Conservation (phyloP, 1,140 invertebrate genomes). For the Drosophila varians region DNA sequence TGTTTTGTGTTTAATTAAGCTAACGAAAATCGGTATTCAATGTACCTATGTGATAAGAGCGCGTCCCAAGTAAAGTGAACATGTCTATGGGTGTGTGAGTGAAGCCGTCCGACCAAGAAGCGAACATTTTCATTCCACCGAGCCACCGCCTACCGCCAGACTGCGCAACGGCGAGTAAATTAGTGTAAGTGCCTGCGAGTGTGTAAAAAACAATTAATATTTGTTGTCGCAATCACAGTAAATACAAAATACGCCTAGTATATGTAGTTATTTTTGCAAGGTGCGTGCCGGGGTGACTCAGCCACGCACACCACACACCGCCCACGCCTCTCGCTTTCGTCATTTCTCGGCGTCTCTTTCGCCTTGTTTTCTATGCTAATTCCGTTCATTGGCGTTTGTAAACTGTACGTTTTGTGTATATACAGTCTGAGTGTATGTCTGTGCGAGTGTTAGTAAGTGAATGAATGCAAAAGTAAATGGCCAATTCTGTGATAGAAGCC, state of each 20-base stretch:
- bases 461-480: conserved; percentile 6
- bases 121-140: not conserved
- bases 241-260: not conserved
- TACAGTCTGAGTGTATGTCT: conserved; percentile 16
- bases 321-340: conserved; percentile 2
- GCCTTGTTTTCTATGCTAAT: conserved; percentile 17
- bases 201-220: not conserved
- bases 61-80: not conserved
- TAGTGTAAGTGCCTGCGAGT: conserved; percentile 11
- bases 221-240: not conserved
- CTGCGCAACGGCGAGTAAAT: conserved; percentile 50
- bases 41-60: conserved; percentile 6
- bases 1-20: not conserved
- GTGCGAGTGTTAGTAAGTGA: not conserved
- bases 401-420: not conserved
- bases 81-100: conserved; percentile 1
- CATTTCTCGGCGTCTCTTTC: not conserved
- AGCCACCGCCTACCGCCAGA: conserved; percentile 31
- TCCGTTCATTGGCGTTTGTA: not conserved
- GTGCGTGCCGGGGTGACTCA: conserved; percentile 27
- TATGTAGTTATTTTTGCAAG: not conserved
- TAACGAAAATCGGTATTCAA: not conserved
- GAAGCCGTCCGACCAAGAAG: not conserved
- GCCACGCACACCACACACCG: conserved; percentile 25
- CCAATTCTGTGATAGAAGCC: not conserved